phyloP scores from a whole-genome alignment of 2,113 vertebrate genomes.

The Zosterops pallidus region DNA sequence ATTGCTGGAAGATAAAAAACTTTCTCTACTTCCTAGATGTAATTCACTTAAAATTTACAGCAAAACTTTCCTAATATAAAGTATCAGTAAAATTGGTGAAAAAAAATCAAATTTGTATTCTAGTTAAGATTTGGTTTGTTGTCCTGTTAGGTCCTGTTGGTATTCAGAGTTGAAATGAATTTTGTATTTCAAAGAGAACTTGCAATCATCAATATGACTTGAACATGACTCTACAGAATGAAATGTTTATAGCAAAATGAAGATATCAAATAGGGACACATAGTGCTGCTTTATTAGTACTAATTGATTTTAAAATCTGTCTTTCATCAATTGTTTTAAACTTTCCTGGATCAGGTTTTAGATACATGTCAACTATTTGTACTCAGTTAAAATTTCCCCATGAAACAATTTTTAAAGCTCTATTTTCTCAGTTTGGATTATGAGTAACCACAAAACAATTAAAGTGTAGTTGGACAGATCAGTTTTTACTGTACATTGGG shows the following conservation, averaged over 20 bases:
- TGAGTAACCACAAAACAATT: slow-evolving; percentile 45
- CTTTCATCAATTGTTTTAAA: slow-evolving; percentile 65
- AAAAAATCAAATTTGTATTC: not conserved
- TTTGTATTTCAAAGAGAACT: not conserved
- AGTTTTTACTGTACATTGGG: slow-evolving; percentile 63
- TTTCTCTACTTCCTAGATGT: not conserved
- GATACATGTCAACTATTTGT: not conserved
- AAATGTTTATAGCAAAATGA: not conserved
- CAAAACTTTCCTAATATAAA: not conserved
- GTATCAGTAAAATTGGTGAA: not conserved
- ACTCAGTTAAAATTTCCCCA: not conserved
- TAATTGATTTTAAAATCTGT: slow-evolving; percentile 71
- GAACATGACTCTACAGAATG: not conserved
- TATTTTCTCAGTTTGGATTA: slow-evolving; percentile 41
- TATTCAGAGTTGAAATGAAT: not conserved
- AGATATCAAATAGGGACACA: not conserved
- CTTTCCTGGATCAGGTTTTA: not conserved
- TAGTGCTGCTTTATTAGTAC: not conserved
- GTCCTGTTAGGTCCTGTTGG: not conserved
- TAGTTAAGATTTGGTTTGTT: not conserved
- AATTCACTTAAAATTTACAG: not conserved
- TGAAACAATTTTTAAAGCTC: not conserved
- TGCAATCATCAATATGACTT: not conserved
- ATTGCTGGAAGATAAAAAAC: not conserved
- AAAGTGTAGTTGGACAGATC: slow-evolving; percentile 25